These are phyloP conservation scores for Cryptoblepharus egeriae DNA, from an alignment of 2,797 vertebrate genomes.

Conservation along the genomic window DNA sequence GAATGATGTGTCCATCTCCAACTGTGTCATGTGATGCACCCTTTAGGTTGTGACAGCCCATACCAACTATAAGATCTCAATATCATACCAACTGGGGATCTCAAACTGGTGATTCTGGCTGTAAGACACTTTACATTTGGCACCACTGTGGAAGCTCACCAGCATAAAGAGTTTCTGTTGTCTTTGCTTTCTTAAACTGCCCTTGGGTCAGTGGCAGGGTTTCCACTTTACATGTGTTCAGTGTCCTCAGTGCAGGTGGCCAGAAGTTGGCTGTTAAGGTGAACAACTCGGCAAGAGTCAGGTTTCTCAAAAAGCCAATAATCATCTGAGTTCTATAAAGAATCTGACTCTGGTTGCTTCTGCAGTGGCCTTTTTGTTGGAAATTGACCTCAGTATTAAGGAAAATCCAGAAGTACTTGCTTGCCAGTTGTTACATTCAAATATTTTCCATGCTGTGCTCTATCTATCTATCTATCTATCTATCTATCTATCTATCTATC, in stretches of 20 bases:
- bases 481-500: no score
- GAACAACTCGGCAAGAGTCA: not conserved
- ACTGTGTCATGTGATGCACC: not conserved
- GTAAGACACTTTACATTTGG: not conserved
- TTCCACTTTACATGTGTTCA: no score
- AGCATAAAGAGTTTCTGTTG: not conserved
- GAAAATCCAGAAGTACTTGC: not conserved
- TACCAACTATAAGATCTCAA: no score
- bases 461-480: no score
- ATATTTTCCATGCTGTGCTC: not conserved
- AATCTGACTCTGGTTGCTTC: not conserved
- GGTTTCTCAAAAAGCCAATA: not conserved
- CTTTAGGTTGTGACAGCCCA: no score
- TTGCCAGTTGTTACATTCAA: not conserved
- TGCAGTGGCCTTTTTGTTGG: no score
- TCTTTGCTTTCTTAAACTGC: no score
- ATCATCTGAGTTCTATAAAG: not conserved
- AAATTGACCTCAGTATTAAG: not conserved
- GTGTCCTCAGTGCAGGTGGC: no score
- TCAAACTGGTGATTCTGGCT: not conserved
- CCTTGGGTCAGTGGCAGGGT: no score
- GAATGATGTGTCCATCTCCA: not conserved
- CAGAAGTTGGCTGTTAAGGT: not conserved
- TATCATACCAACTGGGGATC: not conserved
- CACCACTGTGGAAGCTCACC: not conserved